phyloP scores from a whole-genome alignment of 2,113 vertebrate species.

The Phyllopteryx taeniolatus region DNA sequence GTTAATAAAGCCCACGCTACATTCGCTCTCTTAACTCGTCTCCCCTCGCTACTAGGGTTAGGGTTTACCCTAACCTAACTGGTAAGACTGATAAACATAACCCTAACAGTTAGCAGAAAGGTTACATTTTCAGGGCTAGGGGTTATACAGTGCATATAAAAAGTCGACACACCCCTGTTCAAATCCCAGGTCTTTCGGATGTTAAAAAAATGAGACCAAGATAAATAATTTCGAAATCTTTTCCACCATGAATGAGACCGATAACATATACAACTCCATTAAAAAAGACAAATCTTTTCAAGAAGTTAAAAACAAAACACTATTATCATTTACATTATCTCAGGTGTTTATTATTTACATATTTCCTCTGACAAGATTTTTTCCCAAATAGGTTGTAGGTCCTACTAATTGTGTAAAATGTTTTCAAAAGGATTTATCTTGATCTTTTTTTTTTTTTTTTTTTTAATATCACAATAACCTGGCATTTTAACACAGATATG shows the following conservation, averaged over 20 bases:
- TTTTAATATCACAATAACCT: background rate
- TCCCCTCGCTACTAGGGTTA: background rate
- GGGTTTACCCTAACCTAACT: background rate
- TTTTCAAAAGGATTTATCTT: no score
- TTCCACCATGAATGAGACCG: background rate
- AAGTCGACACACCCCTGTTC: background rate
- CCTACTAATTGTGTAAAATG: no score
- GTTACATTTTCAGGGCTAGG: no score
- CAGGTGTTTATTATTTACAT: no score
- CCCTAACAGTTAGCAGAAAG: no score
- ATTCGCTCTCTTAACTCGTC: constrained; percentile 32
- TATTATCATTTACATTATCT: no score
- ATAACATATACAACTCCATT: background rate
- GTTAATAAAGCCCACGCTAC: constrained; percentile 43
- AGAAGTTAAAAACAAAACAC: no score
- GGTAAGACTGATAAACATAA: background rate
- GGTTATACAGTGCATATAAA: background rate
- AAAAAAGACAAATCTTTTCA: no score
- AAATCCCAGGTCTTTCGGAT: background rate
- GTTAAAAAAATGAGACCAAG: background rate
- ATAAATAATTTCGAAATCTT: no score
- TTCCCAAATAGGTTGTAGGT: no score
- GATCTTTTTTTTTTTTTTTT: background rate
- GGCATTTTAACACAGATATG: background rate
- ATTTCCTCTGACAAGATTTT: no score